Evolutionary conservation across 2,113 vertebrate species (phyloP), one percentile per base, ranked within the genome.

Genomic region (Aphelocoma coerulescens): DNA sequence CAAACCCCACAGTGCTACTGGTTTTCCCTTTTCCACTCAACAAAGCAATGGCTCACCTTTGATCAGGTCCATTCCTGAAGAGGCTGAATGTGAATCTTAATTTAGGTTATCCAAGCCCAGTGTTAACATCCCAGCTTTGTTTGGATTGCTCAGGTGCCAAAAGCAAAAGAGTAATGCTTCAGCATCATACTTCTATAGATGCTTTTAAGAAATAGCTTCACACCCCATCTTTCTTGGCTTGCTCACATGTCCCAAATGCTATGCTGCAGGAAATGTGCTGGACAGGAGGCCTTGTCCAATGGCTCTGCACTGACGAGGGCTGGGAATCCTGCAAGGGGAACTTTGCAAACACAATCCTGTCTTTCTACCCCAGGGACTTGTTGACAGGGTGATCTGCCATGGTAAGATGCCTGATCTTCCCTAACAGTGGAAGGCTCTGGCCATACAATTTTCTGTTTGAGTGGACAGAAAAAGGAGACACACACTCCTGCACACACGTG

Each of bases 401-500:
- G 23, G 43, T 62, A 51, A 89, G 27, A 26, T 58, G 17, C 68
- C 44, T 72, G 48, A 44, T 72, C 35, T 39, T 89, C 85, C 69
- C 37, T 61, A 62, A 69, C 15, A 69, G 57, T 35, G 26, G 46
- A 83, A 83, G 37, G 12, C 52, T 77, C 66, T 52, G 81, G 55
- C n/a, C 11, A 7, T 48, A 28, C 22, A 0, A 7, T 67, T 86
- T 83, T 71, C 55, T 67, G 17, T 35, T 63, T 66, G 49, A 95
- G 32, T 65, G 30, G 32, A 46, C 35, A 68, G 49, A 35, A 69
- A 61, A 61, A 68, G 41, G 54, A 65, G 39, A 88, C 83, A 39
- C 0, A 3, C 43, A 44, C 8, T 66, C 8, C 48, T 73, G 48
- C 27, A 54, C 19, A 6, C 9, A 30, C 1, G 1, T 54, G 5